Conservation (phyloP, 2,113 vertebrate species). For the Poeciliopsis occidentalis region DNA sequence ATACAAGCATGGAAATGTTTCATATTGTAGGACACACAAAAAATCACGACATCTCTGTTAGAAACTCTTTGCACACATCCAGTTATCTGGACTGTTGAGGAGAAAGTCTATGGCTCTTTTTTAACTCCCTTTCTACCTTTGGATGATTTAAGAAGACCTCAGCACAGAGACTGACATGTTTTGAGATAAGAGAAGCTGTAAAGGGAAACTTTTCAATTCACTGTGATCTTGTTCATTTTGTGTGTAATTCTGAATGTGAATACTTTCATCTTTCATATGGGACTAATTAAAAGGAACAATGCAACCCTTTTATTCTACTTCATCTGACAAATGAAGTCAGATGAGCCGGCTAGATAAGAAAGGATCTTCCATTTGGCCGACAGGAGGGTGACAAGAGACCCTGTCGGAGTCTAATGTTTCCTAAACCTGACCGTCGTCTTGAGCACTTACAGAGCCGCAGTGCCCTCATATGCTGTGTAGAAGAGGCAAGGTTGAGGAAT, state of each 20-base stretch:
- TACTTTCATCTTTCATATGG: conserved; percentile 8
- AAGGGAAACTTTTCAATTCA: conserved; percentile 4
- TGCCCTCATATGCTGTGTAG: conserved; percentile 10
- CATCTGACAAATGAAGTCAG: conserved; percentile 21
- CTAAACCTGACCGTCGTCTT: conserved; percentile 21
- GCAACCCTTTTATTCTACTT: not conserved
- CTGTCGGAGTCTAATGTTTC: conserved; percentile 20
- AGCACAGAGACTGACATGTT: not conserved
- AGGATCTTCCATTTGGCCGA: conserved; percentile 9
- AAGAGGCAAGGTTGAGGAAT: conserved; percentile 27
- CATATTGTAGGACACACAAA: not conserved
- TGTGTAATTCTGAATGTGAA: not conserved
- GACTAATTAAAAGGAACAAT: conserved; percentile 14
- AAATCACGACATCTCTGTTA: not conserved
- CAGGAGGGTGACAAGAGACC: conserved; percentile 5
- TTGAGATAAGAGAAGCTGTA: conserved; percentile 9
- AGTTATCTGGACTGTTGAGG: not conserved
- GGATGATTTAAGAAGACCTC: not conserved
- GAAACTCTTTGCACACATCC: not conserved
- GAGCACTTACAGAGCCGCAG: conserved; percentile 18
- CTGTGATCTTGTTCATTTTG: conserved; percentile 4
- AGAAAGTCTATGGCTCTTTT: not conserved
- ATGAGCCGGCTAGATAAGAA: conserved; percentile 16
- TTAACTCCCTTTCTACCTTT: not conserved
- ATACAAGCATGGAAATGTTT: not conserved